Evolutionary conservation across 1,140 invertebrate species (phyloP).

Genomic region (Pseudomyrmex pallidus): DNA sequence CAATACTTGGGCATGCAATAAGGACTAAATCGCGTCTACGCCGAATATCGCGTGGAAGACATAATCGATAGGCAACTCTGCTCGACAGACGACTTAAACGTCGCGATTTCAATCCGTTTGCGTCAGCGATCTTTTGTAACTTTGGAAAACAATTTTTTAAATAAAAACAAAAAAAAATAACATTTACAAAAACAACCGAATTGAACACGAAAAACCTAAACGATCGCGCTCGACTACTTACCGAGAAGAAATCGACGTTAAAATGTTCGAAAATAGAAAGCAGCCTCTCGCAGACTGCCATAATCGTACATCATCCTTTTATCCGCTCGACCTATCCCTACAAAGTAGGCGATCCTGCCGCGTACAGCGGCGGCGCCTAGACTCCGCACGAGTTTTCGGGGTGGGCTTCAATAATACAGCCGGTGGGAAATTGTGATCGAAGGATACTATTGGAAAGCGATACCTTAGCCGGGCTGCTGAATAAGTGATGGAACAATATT

Average conservation of each 20-base stretch:
- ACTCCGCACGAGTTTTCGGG: slow-evolving; percentile 64
- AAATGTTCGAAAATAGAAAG: slow-evolving; percentile 46
- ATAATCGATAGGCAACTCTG: slow-evolving; percentile 31
- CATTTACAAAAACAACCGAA: not conserved
- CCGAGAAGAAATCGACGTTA: slow-evolving; percentile 16
- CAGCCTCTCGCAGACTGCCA: slow-evolving; percentile 18
- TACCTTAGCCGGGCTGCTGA: slow-evolving; percentile 82
- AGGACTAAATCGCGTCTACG: not conserved
- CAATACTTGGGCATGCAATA: slow-evolving; percentile 13
- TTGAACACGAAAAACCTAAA: not conserved
- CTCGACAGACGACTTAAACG: not conserved
- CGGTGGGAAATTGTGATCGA: slow-evolving; percentile 83
- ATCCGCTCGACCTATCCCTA: slow-evolving; percentile 55
- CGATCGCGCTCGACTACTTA: not conserved
- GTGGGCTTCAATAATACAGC: slow-evolving; percentile 82
- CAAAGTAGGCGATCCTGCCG: slow-evolving; percentile 65
- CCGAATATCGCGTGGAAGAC: slow-evolving; percentile 15
- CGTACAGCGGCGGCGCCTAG: slow-evolving; percentile 33
- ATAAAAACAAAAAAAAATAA: not conserved
- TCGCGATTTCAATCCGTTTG: not conserved
- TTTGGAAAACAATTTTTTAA: not conserved
- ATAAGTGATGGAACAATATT: slow-evolving; percentile 85
- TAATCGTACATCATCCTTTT: slow-evolving; percentile 71
- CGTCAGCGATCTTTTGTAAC: not conserved
- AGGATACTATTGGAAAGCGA: slow-evolving; percentile 84